Percentiles rank a stretch among this genome's conserved stretches.
Conservation (phyloP, 2,113 vertebrate species). For the Turdus rufiventris region DNA sequence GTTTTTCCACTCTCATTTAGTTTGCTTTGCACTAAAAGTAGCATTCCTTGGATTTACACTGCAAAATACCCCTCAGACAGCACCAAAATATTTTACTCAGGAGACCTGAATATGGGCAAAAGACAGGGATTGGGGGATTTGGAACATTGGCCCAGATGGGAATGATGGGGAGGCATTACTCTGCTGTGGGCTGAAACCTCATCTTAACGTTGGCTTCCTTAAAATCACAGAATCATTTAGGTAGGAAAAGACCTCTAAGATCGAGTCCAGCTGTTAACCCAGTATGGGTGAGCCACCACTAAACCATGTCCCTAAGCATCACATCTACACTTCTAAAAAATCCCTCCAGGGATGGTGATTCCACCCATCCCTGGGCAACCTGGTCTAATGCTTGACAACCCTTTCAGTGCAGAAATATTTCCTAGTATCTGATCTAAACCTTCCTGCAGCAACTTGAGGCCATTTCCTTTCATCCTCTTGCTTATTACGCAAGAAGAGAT, state of each 20-base stretch:
- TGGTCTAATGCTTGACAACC: not conserved
- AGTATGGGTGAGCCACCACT: not conserved
- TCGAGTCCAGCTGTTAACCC: accelerated
- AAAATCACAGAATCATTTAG: not conserved
- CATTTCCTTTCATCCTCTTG: not conserved
- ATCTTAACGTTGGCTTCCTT: not conserved
- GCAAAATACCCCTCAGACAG: not conserved
- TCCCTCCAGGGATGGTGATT: not conserved
- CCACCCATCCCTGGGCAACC: not conserved
- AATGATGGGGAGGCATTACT: not conserved
- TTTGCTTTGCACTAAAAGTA: not conserved
- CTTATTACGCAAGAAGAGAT: not conserved
- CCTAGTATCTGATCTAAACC: not conserved
- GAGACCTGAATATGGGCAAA: not conserved
- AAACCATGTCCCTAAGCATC: not conserved
- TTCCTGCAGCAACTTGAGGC: not conserved
- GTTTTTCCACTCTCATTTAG: not conserved
- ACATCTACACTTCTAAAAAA: not conserved
- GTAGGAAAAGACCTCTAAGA: not conserved
- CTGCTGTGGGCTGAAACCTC: not conserved
- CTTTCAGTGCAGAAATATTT: not conserved
- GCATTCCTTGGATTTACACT: not conserved
- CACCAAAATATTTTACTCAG: not conserved
- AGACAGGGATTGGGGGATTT: not conserved
- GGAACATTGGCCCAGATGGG: not conserved